A percentile compares a stretch with the other conserved stretches of the same genome.
Evolutionary conservation across 2,888 invertebrate species (phyloP).

Genomic region (Plebejus melissa): DNA sequence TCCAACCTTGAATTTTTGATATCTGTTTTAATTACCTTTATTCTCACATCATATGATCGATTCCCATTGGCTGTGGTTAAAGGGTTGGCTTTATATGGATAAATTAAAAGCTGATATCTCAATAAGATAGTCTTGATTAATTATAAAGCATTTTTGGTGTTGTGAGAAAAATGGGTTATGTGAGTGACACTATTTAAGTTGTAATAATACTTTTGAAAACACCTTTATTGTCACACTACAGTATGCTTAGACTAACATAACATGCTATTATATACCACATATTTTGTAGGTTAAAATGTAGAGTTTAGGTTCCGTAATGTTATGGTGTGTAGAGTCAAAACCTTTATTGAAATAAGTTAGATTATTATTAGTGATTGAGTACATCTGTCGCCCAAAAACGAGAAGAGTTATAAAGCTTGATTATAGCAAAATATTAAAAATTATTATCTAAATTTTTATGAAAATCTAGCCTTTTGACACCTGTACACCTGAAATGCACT

Average conservation of each 20-base stretch:
- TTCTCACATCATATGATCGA: conserved; percentile 65
- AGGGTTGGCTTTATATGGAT: conserved; percentile 26
- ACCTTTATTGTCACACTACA: neutral
- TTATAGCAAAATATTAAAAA: too few species aligned
- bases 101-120: conserved; percentile 25
- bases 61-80: conserved; percentile 30
- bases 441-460: too few species aligned
- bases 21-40: conserved; percentile 73
- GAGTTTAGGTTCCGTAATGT: too few species aligned
- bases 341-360: too few species aligned
- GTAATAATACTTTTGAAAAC: neutral
- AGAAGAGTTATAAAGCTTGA: too few species aligned
- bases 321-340: too few species aligned
- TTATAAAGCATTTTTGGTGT: conserved; percentile 3
- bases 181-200: conserved; percentile 8
- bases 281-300: too few species aligned
- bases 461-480: too few species aligned
- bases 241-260: too few species aligned
- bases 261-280: too few species aligned
- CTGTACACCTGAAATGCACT: neutral
- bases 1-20: conserved; percentile 60
- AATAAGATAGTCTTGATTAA: conserved; percentile 26
- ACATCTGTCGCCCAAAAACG: too few species aligned
- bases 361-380: too few species aligned
- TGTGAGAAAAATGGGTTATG: conserved; percentile 22